Evolutionary conservation across 2,888 invertebrate genomes (phyloP).

Genomic region (Anorthoa munda): DNA sequence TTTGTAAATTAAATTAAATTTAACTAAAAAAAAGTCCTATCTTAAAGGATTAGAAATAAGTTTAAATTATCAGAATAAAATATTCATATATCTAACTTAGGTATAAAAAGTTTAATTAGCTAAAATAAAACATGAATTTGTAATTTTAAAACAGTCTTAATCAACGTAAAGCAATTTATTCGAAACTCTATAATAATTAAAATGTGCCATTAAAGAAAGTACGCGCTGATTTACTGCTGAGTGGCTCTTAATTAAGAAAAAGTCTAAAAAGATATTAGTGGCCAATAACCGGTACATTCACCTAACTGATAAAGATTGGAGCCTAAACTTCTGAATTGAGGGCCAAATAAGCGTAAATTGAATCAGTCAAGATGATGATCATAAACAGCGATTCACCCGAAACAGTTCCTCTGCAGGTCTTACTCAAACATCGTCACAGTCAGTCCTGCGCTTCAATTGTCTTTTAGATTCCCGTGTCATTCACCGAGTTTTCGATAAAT

Average conservation of each 20-base stretch:
- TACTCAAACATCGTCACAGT: too few relatives aligned
- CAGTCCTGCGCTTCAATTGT: too few relatives aligned
- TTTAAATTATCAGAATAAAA: too few relatives aligned
- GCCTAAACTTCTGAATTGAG: too few relatives aligned
- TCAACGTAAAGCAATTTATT: slow-evolving; percentile 4
- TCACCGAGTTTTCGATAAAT: neutral
- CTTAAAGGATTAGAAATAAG: too few relatives aligned
- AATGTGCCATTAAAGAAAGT: slow-evolving; percentile 40
- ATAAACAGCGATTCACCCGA: neutral
- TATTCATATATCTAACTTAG: neutral
- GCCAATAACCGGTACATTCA: slow-evolving; percentile 47
- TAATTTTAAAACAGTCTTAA: slow-evolving; percentile 17
- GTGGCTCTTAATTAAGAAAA: slow-evolving; percentile 40
- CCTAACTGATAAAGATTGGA: slow-evolving; percentile 16
- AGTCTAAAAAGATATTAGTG: slow-evolving; percentile 11
- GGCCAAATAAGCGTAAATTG: neutral
- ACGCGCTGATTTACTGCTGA: slow-evolving; percentile 36
- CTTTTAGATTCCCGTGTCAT: neutral
- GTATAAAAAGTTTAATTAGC: neutral
- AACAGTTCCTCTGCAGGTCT: too few relatives aligned
- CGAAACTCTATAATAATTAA: slow-evolving; percentile 22
- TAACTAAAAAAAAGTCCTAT: too few relatives aligned
- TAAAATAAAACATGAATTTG: neutral
- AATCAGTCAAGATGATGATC: neutral
- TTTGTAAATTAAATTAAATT: too few relatives aligned